A percentile compares a stretch with the other conserved stretches of the same genome.
Conservation (phyloP, 2,888 invertebrate species). For the Macaria notata region DNA sequence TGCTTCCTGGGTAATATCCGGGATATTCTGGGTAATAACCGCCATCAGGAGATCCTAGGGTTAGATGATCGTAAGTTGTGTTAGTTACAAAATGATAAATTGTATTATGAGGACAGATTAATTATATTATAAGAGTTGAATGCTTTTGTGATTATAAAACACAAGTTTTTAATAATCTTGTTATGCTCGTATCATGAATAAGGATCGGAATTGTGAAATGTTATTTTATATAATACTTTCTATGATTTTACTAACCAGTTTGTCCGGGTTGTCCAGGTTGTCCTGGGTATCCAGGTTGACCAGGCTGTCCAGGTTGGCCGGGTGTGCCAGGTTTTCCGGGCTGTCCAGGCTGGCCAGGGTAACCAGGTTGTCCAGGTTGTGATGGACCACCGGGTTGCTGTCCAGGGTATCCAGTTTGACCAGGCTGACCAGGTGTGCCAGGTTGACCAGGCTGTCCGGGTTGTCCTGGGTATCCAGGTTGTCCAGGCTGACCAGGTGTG, state of each 20-base stretch:
- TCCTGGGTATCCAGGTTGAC: constrained; percentile 36
- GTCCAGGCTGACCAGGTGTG: constrained; percentile 39
- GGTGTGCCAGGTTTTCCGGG: constrained; percentile 33
- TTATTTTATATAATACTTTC: too few relatives aligned
- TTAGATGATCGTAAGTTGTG: not conserved
- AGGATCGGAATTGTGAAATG: too few relatives aligned
- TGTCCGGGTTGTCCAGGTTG: constrained; percentile 17
- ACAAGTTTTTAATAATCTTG: too few relatives aligned
- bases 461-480: constrained; percentile 42
- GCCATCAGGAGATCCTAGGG: constrained; percentile 1
- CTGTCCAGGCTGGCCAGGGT: constrained; percentile 39
- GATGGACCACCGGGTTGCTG: too few relatives aligned
- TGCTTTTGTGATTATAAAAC: too few relatives aligned
- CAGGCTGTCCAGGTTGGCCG: constrained; percentile 45
- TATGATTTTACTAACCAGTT: constrained; percentile 18
- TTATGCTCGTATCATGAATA: too few relatives aligned
- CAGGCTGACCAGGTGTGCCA: too few relatives aligned
- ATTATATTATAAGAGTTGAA: too few relatives aligned
- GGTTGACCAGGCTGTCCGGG: constrained; percentile 27
- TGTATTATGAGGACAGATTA: constrained; percentile 12
- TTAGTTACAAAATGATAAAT: not conserved
- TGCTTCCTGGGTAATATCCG: constrained; percentile 1
- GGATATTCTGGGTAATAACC: not conserved
- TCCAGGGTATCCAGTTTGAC: too few relatives aligned
- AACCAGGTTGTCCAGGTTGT: too few relatives aligned